phyloP scores from a whole-genome alignment of 2,888 invertebrate genomes.

The Seira ritae region DNA sequence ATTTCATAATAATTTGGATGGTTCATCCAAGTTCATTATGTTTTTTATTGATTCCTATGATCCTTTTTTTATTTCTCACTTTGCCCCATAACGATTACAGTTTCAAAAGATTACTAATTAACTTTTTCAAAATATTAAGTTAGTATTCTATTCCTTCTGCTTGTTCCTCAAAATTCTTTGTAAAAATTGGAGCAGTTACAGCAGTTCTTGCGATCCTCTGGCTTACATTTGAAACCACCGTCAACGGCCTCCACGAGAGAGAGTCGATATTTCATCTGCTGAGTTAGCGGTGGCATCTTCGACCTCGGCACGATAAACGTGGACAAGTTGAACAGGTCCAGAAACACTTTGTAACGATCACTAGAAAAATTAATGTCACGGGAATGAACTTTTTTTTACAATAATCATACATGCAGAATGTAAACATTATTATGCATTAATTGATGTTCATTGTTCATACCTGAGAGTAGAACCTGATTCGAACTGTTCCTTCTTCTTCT shows the following conservation, averaged over 20 bases:
- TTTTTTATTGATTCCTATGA: too few relatives aligned
- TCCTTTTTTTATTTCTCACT: too few relatives aligned
- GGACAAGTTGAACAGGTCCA: slow-evolving; percentile 97
- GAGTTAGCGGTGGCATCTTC: slow-evolving; percentile 91
- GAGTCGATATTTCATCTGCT: slow-evolving; percentile 87
- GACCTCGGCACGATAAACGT: slow-evolving; percentile 96
- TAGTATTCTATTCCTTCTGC: too few relatives aligned
- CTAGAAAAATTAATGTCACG: slow-evolving; percentile 77
- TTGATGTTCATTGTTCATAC: slow-evolving; percentile 77
- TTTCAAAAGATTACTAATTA: too few relatives aligned
- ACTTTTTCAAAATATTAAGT: too few relatives aligned
- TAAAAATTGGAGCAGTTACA: slow-evolving; percentile 31
- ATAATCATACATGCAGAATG: not conserved
- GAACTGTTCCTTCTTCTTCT: slow-evolving; percentile 89
- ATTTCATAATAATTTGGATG: too few relatives aligned
- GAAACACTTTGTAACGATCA: slow-evolving; percentile 98
- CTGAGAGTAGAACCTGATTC: slow-evolving; percentile 95
- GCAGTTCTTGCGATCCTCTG: slow-evolving; percentile 35
- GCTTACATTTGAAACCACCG: slow-evolving; percentile 46
- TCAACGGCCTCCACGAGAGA: slow-evolving; percentile 75
- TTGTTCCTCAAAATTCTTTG: not conserved
- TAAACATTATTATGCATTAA: not conserved
- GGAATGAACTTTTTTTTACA: not conserved
- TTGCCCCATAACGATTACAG: too few relatives aligned
- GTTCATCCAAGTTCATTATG: too few relatives aligned